Evolutionary conservation across 2,113 vertebrate genomes (phyloP), one percentile per base, ranked within the genome.

Genomic region (Proteles cristata): DNA sequence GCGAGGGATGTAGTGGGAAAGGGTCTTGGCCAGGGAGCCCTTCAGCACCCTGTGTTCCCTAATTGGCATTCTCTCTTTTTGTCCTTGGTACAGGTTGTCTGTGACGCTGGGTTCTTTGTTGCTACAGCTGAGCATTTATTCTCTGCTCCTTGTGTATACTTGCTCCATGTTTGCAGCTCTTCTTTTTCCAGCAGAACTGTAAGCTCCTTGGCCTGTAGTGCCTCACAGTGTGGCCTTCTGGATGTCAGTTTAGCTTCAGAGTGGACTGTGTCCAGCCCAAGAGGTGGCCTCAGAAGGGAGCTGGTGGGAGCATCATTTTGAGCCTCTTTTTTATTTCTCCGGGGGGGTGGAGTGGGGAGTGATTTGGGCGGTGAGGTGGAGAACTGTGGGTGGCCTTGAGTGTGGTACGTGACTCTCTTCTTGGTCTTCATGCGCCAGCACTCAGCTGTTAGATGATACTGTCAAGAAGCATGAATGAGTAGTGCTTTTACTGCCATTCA

Each of bases 401-500:
- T 73, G 26, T 82, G 61, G 12, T 50, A 9, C 0, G 53, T 73
- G 74, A 77, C 31, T 86, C n/a, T 43, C 0, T 39, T 58, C 65
- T 92, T 16, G 15, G n/a, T 69, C 86, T n/a, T 55, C 28, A 23
- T 73, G 58, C 11, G 66, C 63, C 21, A 43, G 4, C 28, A 28
- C 53, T 74, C 93, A 74, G 68, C 50, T 89, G 48, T 58, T 55
- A 89, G 53, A 84, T 63, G 66, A 81, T 76, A 7, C 81, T 85
- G 65, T 25, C 74, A 31, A 93, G 85, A 84, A 86, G 25, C 50
- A 0, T 88, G 39, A 68, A 26, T 76, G 77, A 68, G 35, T 80
- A 87, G 76, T 33, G 31, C 35, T 96, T 95, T 82, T 45, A 39
- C 79, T 92, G 39, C 28, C 19, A 11, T 63, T 93, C 19, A 63